Evolutionary conservation across 2,113 vertebrate species (phyloP), one percentile per base, ranked within the genome.

Genomic region (Elephas maximus): DNA sequence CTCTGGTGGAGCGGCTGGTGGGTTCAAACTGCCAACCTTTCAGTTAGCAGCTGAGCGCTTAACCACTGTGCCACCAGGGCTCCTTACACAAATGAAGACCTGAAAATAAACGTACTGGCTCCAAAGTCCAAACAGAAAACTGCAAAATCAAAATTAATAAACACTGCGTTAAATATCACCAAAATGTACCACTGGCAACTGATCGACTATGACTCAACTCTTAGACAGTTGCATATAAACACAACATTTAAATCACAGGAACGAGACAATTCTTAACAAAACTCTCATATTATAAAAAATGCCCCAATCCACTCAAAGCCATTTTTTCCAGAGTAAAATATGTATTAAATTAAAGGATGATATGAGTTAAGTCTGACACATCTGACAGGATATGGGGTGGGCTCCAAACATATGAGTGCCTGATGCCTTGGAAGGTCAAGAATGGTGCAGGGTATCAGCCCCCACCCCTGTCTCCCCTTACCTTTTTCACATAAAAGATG

Each of bases 401-500:
- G 48, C 21, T 82, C 8, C 28, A 57, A 26, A 79, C 7, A 77
- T 0, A 57, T 0, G 1, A 8, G 2, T 23, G 18, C 53, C 0
- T 3, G 15, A 8, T 0, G 6, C 11, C 80, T 26, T 11, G 18
- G 8, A 51, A 51, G 53, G 33, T 53, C 20, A 41, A 44, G 41
- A n/a, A 41, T 0, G 21, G 41, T 62, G 28, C 53, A 9, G 62
- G 45, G 14, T 23, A 33, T 21, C 1, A 21, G 7, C 41, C 6
- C 30, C 8, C 1, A 0, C 1, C 2, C 30, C 80, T 21, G 20
- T 8, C 3, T 21, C 65, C 73, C 89, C 51, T 96, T 97, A 99
- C 99, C 99, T 99, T 99, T 98, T 99, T 99, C 96, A 99, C 95
- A 30, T 99, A 99, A 98, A 99, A 99, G 94, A 99, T 98, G 21